Conservation (phyloP, 2,888 invertebrate genomes). For the Megastigmus dorsalis region DNA sequence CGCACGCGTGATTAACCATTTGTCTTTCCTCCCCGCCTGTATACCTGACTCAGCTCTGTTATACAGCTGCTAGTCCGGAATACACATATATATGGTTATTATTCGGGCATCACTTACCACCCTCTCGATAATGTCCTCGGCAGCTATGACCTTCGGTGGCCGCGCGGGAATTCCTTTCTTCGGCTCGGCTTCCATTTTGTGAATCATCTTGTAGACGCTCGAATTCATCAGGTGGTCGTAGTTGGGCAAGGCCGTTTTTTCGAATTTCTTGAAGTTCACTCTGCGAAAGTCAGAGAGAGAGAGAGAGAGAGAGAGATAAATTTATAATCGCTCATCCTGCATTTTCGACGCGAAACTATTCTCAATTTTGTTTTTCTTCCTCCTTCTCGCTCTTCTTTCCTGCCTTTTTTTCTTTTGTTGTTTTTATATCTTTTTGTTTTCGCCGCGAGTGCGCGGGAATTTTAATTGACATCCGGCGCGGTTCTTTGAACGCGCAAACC, state of each 20-base stretch:
- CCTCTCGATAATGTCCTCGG: constrained; percentile 78
- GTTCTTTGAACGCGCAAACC: too few species aligned
- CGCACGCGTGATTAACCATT: not conserved
- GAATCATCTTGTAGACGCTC: constrained; percentile 87
- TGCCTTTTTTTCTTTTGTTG: too few species aligned
- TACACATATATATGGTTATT: too few species aligned
- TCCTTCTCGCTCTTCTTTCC: too few species aligned
- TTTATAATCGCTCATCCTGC: not conserved
- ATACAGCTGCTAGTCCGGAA: not conserved
- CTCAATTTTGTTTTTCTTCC: not conserved
- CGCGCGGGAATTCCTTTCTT: constrained; percentile 81
- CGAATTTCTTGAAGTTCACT: constrained; percentile 93
- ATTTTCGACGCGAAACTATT: not conserved
- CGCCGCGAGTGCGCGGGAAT: too few species aligned
- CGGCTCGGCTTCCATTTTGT: constrained; percentile 83
- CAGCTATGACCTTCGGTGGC: constrained; percentile 80
- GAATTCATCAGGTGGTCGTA: constrained; percentile 86
- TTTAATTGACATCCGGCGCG: too few species aligned
- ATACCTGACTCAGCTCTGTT: not conserved
- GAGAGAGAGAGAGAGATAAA: not conserved
- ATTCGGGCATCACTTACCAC: too few species aligned
- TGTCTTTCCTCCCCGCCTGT: not conserved
- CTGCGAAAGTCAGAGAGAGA: constrained; percentile 75
- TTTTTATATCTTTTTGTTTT: too few species aligned
- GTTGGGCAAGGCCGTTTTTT: constrained; percentile 83